Conservation (phyloP, 2,888 invertebrate species). For the Ornithoptera alexandrae region DNA sequence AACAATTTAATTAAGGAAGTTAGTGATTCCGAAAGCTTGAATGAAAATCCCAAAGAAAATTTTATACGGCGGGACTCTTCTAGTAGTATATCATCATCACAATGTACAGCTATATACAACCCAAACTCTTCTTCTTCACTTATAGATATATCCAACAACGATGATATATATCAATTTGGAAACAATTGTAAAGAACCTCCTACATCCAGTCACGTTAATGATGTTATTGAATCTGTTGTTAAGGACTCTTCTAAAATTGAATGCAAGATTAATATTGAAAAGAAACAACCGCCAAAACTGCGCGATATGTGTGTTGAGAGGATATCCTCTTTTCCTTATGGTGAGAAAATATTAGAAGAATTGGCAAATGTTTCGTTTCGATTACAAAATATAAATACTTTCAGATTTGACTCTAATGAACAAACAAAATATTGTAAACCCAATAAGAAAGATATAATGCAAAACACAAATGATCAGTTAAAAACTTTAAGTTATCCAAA, state of each 20-base stretch:
- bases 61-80: constrained; percentile 80
- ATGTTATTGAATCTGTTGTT: constrained; percentile 69
- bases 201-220: constrained; percentile 61
- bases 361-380: constrained; percentile 82
- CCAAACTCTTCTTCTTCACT: constrained; percentile 82
- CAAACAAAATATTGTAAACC: constrained; percentile 11
- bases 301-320: constrained; percentile 83
- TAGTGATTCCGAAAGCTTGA: constrained; percentile 54
- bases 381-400: constrained; percentile 63
- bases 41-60: constrained; percentile 51
- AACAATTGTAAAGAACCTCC: constrained; percentile 41
- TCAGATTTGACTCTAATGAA: constrained; percentile 37
- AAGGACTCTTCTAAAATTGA: constrained; percentile 45
- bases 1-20: constrained; percentile 73
- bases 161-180: constrained; percentile 52
- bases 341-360: constrained; percentile 84
- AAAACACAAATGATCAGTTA: constrained; percentile 33
- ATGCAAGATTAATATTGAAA: constrained; percentile 31
- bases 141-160: constrained; percentile 80
- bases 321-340: constrained; percentile 84
- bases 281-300: constrained; percentile 71
- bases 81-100: constrained; percentile 83
- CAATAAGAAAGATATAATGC: constrained; percentile 22
- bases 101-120: constrained; percentile 85
- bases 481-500: neutral